Base-by-base conservation (phyloP, 2,888 invertebrate genomes). In the Plusia festucae region DNA sequence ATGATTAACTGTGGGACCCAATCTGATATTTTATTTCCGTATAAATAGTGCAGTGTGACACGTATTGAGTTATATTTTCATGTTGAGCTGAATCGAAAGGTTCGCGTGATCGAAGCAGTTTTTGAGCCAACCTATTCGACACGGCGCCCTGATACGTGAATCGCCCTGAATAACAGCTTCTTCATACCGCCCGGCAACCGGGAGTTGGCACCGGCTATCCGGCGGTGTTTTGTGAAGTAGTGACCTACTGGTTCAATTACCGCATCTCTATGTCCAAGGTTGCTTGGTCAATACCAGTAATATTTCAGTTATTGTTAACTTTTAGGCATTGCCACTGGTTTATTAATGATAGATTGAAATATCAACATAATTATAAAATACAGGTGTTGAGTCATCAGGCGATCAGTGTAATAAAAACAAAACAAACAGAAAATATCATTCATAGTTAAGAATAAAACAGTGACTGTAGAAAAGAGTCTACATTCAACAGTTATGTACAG, bases 31-130 rank as follows among this genome's bases (percentile, higher is more conserved):
- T 79, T 69, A 60, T 67, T 65, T 67, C 60, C 15, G 62, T 63
- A 65, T 53, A 46, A 61, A 61, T n/a, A 55, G 40, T 76, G 57
- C 60, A 61, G 13, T 65, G 66, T 61, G 59, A 59, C 56, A 60
- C 53, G 62, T 73, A 80, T 76, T 66, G 69, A 61, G 27, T 67
- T 60, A 64, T 73, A 64, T 59, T 71, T 72, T 63, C 22, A 27
- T 87, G 88, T 85, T 72, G 83, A 82, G 83, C 80, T 81, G 81
- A 82, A 85, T 87, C 83, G 81, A 83, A 85, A 79, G 68, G 83
- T 84, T 93, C 87, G 93, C 93, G 91, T 93, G 92, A 85, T 89
- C 82, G 61, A 89, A 91, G 86, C 87, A 87, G 87, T 92, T 92
- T 85, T 80, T 79, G 78, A 78, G 73, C 73, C 76, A 79, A 80